Conservation (phyloP, 2,888 invertebrate genomes). For the Malachius bipustulatus region DNA sequence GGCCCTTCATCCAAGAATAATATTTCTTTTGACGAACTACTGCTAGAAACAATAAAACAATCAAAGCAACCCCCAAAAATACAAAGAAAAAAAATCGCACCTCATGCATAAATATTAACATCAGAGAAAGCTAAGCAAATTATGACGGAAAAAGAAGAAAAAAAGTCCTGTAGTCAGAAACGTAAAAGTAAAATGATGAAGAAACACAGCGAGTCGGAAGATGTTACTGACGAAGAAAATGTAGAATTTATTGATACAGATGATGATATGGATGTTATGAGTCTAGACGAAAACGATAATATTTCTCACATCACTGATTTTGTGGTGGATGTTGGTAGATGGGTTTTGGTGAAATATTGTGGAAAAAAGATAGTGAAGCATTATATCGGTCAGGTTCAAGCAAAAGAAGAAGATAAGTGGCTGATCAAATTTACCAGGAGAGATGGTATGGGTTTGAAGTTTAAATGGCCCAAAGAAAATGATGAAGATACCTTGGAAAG, state of each 20-base stretch:
- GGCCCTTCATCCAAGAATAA: too few relatives aligned
- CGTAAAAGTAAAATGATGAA: background rate
- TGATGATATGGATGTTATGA: background rate
- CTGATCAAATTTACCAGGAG: too few relatives aligned
- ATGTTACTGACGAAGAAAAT: background rate
- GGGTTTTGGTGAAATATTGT: conserved; percentile 6
- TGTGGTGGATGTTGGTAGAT: background rate
- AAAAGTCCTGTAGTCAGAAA: background rate
- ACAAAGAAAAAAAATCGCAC: too few relatives aligned
- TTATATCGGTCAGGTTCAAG: conserved; percentile 5
- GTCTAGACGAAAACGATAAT: background rate
- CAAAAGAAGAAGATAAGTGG: too few relatives aligned
- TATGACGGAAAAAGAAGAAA: background rate
- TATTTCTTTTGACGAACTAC: too few relatives aligned
- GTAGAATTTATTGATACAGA: background rate
- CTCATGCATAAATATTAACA: background rate
- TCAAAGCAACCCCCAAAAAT: too few relatives aligned
- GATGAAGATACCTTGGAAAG: too few relatives aligned
- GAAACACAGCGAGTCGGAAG: background rate
- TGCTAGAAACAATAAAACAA: too few relatives aligned
- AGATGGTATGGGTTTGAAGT: too few relatives aligned
- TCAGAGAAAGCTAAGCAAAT: background rate
- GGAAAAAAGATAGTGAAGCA: conserved; percentile 3
- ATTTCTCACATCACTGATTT: too few relatives aligned
- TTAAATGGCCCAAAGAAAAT: too few relatives aligned